Base-by-base conservation (phyloP, 2,888 invertebrate species). In the Eledona agricola region DNA sequence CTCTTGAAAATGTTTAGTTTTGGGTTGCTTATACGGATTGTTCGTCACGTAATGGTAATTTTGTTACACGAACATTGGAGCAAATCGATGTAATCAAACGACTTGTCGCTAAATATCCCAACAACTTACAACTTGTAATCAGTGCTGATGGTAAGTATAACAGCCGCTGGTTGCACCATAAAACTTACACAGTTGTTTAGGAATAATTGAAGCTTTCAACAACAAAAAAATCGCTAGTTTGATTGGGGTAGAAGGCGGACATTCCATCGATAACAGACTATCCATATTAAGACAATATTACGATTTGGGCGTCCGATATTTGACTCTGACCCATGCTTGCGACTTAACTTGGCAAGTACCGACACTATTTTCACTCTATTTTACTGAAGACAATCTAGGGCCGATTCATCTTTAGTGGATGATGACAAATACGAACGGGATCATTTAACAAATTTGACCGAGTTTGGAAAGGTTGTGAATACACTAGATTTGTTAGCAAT, bases 51-150 rank as follows among this genome's bases (percentile, higher is more conserved):
- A 78, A 79, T 58, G 82, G 84, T 66, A 31, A 28, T 4, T 79
- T 82, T 0, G 78, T 84, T 2, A 78, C 80, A 26, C 72, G 78
- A 47, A 81, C 82, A 0, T 60, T 85, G 28, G 81, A 84, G 34
- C 84, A 85, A 70, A 80, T 83, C 49, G 85, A 85, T 66, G 79
- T 83, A 13, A 84, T 85, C 57, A 81, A 81, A 60, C 73, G 83
- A 49, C 52, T 73, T n/a, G 60, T 71, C 1, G 55, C 51, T 1
- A 67, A 65, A 46, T 79, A 79, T 58, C 72, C 78, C 1, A 59
- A 76, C 4, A 66, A 76, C 43, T 55, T 80, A 46, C 58, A 71
- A 53, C 70, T 78, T 17, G 79, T 75, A 0, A 74, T 73, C 2
- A 66, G 67, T 1, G 72, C 78, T 0, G 66, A 69, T 22, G 75